Base-by-base conservation (phyloP, 2,113 vertebrate species). In the Cyrtonyx montezumae region DNA sequence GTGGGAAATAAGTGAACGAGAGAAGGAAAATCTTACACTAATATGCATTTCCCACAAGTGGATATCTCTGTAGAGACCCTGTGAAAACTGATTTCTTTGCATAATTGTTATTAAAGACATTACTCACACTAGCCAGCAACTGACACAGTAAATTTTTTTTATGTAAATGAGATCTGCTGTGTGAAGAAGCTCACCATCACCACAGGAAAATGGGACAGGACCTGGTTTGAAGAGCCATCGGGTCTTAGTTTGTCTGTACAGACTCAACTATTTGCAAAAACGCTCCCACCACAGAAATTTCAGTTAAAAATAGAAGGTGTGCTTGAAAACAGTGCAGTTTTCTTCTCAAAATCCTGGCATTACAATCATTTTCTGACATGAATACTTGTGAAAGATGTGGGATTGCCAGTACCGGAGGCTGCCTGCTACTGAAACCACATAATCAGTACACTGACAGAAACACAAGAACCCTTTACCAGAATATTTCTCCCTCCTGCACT, bases 271-370 rank as follows among this genome's bases (percentile, higher is more conserved):
- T 23, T 92, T 74, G 79, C 61, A 75, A 88, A 92, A 90, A 77
- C n/a, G 46, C 43, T 71, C 43, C 61, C n/a, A 88, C 56, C 56
- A 75, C 73, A 93, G 76, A 93, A 71, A 86, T 71, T 80, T 88
- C 55, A 55, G 70, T 88, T 91, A 93, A 88, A 96, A 96, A 86
- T 8, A 95, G 85, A n/a, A 88, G 51, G 68, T 40, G 76, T 43
- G 46, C 37, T 91, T 88, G 42, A 62, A 55, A 82, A 70, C 6
- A 63, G 49, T 40, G 14, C 87, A 42, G 71, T 78, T 88, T 90
- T 88, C 90, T 91, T 84, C 85, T 79, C 85, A 90, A 79, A 88
- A 7, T 61, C 56, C 36, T 56, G 23, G 69, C 56, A 76, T 86
- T 88, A 75, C 51, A 51, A 55, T 86, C 28, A 19, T 88, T 86